These are phyloP conservation scores for Nothobranchius furzeri DNA, from an alignment of 2,113 vertebrate species.

Conservation along the genomic window DNA sequence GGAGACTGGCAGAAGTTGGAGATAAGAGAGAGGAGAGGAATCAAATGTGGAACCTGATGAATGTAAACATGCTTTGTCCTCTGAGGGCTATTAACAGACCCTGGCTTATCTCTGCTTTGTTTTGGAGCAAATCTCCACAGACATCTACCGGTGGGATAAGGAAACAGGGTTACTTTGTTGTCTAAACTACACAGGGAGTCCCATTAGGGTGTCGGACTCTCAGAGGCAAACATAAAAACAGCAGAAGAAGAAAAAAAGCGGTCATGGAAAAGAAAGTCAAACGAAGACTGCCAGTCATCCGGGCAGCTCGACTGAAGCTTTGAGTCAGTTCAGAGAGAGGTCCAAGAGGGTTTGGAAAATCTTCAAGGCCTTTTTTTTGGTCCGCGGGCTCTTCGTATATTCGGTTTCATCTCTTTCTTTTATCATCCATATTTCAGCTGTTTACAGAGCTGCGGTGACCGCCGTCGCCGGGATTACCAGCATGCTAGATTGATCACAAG, in stretches of 20 bases:
- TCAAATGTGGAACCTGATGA: constrained; percentile 40
- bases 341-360: constrained; percentile 62
- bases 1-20: constrained; percentile 39
- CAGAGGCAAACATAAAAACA: constrained; percentile 1
- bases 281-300: constrained; percentile 51
- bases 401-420: constrained; percentile 73
- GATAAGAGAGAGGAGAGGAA: constrained; percentile 8
- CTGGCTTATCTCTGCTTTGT: constrained; percentile 10
- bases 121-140: constrained; percentile 10
- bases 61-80: constrained; percentile 48
- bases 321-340: constrained; percentile 27
- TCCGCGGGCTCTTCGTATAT: constrained; percentile 61
- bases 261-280: constrained; percentile 47
- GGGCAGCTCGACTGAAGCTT: constrained; percentile 32
- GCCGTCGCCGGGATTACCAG: constrained; percentile 67
- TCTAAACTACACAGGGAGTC: constrained; percentile 24
- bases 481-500: constrained; percentile 67
- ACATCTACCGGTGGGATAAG: constrained; percentile 20
- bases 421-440: constrained; percentile 77
- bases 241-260: constrained; percentile 18
- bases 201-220: neutral
- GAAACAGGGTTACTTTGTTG: constrained; percentile 14
- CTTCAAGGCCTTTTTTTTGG: constrained; percentile 56
- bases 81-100: constrained; percentile 43
- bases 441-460: constrained; percentile 72